These are phyloP conservation scores for Campylomormyrus tamandua DNA, from an alignment of 2,113 vertebrate species.

Conservation along the genomic window DNA sequence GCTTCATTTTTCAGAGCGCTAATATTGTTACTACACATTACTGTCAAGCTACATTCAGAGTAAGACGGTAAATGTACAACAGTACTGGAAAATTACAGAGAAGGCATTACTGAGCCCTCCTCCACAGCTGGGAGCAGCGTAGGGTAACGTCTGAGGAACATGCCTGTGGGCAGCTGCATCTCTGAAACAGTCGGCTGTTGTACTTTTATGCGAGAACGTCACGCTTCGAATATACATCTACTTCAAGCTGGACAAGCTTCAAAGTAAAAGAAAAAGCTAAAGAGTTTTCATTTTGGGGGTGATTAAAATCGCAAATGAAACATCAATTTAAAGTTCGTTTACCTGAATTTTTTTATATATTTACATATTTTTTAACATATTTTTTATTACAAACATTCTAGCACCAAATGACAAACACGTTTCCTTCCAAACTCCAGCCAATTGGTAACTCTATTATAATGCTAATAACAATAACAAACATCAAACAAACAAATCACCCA, in stretches of 20 bases:
- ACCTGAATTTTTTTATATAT: neutral
- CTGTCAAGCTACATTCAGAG: neutral
- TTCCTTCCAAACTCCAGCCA: neutral
- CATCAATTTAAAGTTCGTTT: neutral
- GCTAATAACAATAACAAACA: neutral
- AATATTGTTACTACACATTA: neutral
- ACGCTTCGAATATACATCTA: neutral
- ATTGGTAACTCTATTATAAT: neutral
- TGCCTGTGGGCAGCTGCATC: neutral
- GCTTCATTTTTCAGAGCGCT: neutral
- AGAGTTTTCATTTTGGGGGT: neutral
- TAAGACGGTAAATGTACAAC: neutral
- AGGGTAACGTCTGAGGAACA: neutral
- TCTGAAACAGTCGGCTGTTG: neutral
- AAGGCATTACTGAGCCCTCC: neutral
- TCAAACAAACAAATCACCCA: neutral
- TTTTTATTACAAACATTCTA: neutral
- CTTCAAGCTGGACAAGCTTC: neutral
- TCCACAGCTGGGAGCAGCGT: neutral
- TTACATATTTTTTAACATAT: neutral
- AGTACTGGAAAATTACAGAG: neutral
- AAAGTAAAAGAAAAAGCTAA: neutral
- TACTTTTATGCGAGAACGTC: neutral
- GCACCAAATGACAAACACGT: neutral
- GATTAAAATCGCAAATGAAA: neutral